These are phyloP conservation scores for Tricholauxania praeusta DNA, from an alignment of 2,888 invertebrate species.

Conservation along the genomic window DNA sequence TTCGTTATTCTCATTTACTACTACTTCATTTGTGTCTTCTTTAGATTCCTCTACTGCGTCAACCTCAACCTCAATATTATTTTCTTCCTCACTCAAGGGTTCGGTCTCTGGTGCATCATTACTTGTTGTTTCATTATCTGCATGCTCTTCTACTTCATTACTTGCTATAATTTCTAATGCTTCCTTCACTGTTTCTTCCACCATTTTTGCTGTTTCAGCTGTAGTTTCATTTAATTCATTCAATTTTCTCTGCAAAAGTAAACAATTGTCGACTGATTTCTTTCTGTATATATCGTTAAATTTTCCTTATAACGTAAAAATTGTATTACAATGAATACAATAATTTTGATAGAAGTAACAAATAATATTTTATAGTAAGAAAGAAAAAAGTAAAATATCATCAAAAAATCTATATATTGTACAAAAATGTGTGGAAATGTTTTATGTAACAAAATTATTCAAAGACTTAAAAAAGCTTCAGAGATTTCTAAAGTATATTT, in stretches of 20 bases:
- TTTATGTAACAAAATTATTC: constrained; percentile 21
- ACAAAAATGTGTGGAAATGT: background rate
- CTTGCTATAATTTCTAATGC: constrained; percentile 21
- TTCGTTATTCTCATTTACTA: constrained; percentile 29
- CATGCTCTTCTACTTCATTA: constrained; percentile 24
- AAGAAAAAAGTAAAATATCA: background rate
- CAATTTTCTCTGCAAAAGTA: constrained; percentile 68
- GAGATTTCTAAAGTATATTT: constrained; percentile 39
- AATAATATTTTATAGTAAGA: constrained; percentile 8
- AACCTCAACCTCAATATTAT: background rate
- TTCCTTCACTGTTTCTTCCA: constrained; percentile 8
- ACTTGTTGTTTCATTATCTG: constrained; percentile 40
- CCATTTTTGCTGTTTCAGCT: constrained; percentile 32
- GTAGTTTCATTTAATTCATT: constrained; percentile 59
- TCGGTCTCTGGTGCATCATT: constrained; percentile 26
- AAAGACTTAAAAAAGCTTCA: constrained; percentile 43
- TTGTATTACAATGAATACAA: constrained; percentile 8
- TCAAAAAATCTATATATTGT: background rate
- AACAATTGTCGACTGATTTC: constrained; percentile 69
- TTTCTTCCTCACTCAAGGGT: constrained; percentile 39
- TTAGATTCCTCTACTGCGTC: constrained; percentile 33
- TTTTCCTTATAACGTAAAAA: constrained; percentile 14
- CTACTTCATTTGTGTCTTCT: constrained; percentile 43
- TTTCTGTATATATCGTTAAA: constrained; percentile 50
- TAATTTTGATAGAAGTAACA: constrained; percentile 1